Conservation (phyloP, 2,888 invertebrate species). For the Lumbricus terrestris region DNA sequence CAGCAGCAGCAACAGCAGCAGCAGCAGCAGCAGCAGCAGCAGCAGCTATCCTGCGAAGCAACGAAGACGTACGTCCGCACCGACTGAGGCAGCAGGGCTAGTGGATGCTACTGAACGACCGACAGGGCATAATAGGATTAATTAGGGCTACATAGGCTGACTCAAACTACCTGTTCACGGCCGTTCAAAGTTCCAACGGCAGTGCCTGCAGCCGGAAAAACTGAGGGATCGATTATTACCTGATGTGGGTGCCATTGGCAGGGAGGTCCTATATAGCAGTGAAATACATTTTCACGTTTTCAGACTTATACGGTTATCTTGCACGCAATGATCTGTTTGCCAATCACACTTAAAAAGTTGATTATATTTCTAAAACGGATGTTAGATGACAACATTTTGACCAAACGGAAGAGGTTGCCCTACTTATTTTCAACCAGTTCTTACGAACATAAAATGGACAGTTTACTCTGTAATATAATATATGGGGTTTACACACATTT, state of each 20-base stretch:
- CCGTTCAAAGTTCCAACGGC: neutral
- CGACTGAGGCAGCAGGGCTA: neutral
- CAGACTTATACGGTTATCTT: neutral
- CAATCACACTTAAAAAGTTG: too few relatives aligned
- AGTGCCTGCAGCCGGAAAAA: neutral
- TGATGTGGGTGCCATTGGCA: too few relatives aligned
- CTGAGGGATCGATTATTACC: neutral
- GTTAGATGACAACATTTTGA: neutral
- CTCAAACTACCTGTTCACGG: neutral
- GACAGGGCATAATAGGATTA: neutral
- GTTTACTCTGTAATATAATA: too few relatives aligned
- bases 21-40: neutral
- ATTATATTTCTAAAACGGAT: neutral
- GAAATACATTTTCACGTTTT: neutral
- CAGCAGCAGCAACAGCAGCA: neutral
- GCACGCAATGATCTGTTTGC: neutral
- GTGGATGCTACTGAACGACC: neutral
- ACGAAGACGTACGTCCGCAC: neutral
- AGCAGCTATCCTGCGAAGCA: too few relatives aligned
- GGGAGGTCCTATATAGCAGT: too few relatives aligned
- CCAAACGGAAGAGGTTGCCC: neutral
- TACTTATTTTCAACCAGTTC: neutral
- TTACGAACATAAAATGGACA: too few relatives aligned
- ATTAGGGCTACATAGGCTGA: neutral
- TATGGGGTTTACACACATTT: neutral